Conservation (phyloP, 2,888 invertebrate species). For the Lumbricus terrestris region DNA sequence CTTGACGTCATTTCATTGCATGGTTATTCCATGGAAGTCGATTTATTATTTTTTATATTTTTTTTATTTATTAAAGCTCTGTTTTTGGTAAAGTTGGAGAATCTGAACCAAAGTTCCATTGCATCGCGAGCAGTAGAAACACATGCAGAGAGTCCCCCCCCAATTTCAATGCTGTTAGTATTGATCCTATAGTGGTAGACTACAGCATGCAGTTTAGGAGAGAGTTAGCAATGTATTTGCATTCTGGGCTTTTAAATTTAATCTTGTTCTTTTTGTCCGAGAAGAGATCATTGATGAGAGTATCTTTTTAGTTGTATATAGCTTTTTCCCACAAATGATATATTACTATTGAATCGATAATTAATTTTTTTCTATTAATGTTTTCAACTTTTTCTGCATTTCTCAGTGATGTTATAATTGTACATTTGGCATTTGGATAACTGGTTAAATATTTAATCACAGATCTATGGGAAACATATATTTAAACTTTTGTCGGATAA, state of each 20-base stretch:
- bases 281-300: no score
- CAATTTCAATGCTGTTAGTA: no score
- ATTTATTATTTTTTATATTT: background rate
- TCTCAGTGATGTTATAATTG: background rate
- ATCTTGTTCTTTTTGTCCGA: no score
- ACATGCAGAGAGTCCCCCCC: no score
- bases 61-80: background rate
- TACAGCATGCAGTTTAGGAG: no score
- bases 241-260: no score
- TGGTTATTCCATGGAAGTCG: background rate
- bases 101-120: no score
- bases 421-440: background rate
- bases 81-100: background rate
- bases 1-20: background rate
- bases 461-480: background rate
- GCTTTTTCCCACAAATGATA: no score
- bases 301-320: no score
- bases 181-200: no score
- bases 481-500: background rate
- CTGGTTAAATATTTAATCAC: background rate
- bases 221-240: no score
- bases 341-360: background rate
- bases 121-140: no score
- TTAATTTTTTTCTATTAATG: background rate
- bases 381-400: background rate